Evolutionary conservation across 2,113 vertebrate genomes (phyloP), one percentile per base, ranked within the genome.

Genomic region (Etheostoma cragini): DNA sequence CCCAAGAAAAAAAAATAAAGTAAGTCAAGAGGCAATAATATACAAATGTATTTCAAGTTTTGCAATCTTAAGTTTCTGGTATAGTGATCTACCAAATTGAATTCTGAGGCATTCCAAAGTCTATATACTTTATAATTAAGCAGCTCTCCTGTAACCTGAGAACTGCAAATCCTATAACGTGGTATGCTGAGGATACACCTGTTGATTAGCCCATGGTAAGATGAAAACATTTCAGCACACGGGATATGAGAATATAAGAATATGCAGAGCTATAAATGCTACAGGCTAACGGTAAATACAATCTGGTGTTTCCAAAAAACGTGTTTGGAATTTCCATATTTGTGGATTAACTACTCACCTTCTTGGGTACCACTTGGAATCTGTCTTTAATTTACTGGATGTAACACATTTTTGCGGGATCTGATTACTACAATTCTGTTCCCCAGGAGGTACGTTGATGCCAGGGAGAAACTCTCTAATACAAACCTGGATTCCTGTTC

Each of bases 401-500:
- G 35, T 11, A 53, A 47, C 17, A 8, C 0, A 8, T 63, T 75
- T 57, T 42, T 42, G 5, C 3, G 0, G 0, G 17, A 61, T 64
- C 21, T 2, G 24, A 61, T 76, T 6, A 57, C 30, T n/a, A 24
- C 13, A 61, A 49, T 74, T 30, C 49, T 38, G 8, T 46, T 33
- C 53, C 50, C 12, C 13, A 0, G 11, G 30, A 47, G 3, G 46
- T 42, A 8, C 4, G 7, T 14, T 52, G 66, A 50, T 63, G 24
- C 19, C 30, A 62, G 14, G 24, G 0, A 54, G 12, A 58, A 56
- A 53, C 1, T 46, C 14, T 72, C 15, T 58, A 15, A 14, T 12
- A 67, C 2, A 15, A 95, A 99, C 98, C 98, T 99, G 98, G 53
- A 99, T 98, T 82, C 98, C 98, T 0, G 97, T 97, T 58, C 98